Conservation (phyloP, 2,888 invertebrate species). For the Lumbricus terrestris region DNA sequence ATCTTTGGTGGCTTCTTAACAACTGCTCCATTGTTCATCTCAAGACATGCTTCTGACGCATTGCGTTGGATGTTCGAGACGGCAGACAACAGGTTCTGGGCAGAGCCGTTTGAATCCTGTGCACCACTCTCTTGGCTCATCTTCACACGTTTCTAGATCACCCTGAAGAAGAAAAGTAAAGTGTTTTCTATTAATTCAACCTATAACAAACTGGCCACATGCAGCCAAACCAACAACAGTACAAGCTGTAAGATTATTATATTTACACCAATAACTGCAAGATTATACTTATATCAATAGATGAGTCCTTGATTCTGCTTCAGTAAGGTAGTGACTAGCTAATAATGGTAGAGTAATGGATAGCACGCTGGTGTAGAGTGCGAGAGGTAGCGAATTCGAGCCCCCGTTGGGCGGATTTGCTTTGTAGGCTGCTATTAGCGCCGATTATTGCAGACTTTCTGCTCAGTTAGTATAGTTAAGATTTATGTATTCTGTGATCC, state of each 20-base stretch:
- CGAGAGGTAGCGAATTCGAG: too few relatives aligned
- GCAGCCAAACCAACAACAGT: neutral
- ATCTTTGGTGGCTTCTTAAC: constrained; percentile 35
- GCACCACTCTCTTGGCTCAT: neutral
- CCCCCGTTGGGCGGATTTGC: too few relatives aligned
- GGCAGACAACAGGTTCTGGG: neutral
- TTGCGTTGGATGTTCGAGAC: neutral
- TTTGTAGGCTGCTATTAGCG: too few relatives aligned
- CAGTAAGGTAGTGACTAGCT: neutral
- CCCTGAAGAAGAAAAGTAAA: neutral
- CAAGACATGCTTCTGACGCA: constrained; percentile 6
- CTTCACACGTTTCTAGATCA: neutral
- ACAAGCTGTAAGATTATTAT: neutral
- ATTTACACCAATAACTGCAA: neutral
- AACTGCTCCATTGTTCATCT: constrained; percentile 10
- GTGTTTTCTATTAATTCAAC: neutral
- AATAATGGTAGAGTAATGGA: too few relatives aligned
- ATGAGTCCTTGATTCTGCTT: neutral
- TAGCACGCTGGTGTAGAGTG: too few relatives aligned
- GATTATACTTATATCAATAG: neutral
- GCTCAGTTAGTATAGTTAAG: too few relatives aligned
- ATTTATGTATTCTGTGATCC: too few relatives aligned
- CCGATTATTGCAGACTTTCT: too few relatives aligned
- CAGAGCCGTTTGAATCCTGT: neutral
- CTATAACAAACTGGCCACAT: neutral